Conservation (phyloP, 2,888 invertebrate species). For the Xanthia togata region DNA sequence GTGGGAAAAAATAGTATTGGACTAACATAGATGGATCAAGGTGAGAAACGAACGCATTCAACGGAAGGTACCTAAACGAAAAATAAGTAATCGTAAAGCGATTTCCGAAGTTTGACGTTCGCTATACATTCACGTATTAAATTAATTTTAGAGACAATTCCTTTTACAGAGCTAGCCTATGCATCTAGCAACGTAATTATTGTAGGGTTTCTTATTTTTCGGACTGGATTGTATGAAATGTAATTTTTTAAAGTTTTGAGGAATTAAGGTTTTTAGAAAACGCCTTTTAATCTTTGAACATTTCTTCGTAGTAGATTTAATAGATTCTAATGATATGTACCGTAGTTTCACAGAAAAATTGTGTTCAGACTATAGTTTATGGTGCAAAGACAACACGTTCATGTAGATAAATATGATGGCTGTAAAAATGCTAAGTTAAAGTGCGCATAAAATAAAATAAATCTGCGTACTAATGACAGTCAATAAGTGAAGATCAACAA, state of each 20-base stretch:
- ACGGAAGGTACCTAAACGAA: slow-evolving; percentile 22
- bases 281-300: too few species aligned
- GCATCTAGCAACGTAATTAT: neutral
- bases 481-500: neutral
- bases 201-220: neutral
- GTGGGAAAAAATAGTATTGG: slow-evolving; percentile 50
- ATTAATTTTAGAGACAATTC: slow-evolving; percentile 32
- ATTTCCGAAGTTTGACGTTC: slow-evolving; percentile 2
- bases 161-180: slow-evolving; percentile 17
- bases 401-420: neutral
- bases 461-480: neutral
- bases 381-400: neutral
- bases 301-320: too few species aligned
- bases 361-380: too few species aligned
- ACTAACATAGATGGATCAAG: slow-evolving; percentile 24
- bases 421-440: neutral
- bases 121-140: slow-evolving; percentile 8
- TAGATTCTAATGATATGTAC: too few species aligned
- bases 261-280: too few species aligned
- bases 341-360: too few species aligned
- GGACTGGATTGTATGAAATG: neutral
- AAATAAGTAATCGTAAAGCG: slow-evolving; percentile 16
- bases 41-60: slow-evolving; percentile 26
- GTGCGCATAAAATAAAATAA: neutral
- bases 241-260: neutral